phyloP scores from a whole-genome alignment of 2,888 invertebrate species.

The Acholoe squamosa region DNA sequence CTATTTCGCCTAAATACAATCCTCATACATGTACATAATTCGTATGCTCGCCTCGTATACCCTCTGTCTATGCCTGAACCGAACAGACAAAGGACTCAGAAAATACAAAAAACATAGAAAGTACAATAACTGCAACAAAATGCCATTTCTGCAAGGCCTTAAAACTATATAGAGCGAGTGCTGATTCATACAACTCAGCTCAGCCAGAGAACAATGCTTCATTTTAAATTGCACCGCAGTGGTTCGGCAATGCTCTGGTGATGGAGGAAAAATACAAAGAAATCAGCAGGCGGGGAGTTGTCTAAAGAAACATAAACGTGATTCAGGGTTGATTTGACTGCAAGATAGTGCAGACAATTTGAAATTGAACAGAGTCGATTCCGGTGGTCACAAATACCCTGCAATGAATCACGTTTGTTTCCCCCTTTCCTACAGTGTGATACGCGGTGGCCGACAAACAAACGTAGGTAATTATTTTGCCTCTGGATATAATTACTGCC shows the following conservation, averaged over 20 bases:
- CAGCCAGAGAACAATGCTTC: neutral
- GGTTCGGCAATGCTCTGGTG: neutral
- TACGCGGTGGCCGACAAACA: conserved; percentile 11
- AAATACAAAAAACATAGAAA: neutral
- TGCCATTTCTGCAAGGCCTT: neutral
- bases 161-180: neutral
- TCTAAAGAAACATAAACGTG: conserved; percentile 11
- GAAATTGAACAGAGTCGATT: neutral
- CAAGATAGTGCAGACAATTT: neutral
- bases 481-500: conserved; percentile 59
- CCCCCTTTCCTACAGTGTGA: conserved; percentile 18
- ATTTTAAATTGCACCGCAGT: neutral
- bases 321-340: neutral
- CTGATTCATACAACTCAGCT: neutral
- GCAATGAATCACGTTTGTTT: conserved; percentile 30
- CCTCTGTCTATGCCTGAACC: neutral
- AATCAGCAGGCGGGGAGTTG: no score
- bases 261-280: no score
- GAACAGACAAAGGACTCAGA: neutral
- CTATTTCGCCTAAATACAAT: neutral
- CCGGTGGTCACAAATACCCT: neutral
- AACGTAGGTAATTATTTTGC: conserved; percentile 30
- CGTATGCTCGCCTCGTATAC: neutral
- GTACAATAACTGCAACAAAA: neutral
- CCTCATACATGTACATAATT: neutral